phyloP scores from a whole-genome alignment of 2,797 vertebrate genomes.

The Macropus fuliginosus region DNA sequence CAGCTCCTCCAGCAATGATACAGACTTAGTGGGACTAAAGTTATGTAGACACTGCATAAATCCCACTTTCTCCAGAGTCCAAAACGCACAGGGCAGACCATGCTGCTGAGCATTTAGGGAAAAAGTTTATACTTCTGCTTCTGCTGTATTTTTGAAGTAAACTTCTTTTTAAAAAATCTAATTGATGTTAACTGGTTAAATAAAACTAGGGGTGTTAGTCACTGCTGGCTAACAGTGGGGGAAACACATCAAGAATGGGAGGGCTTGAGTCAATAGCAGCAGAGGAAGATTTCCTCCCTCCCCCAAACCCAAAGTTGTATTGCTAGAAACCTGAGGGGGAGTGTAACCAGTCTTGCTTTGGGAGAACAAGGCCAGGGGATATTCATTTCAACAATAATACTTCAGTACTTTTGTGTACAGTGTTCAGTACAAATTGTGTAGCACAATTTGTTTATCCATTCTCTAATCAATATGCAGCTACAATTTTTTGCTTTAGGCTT shows the following conservation, averaged over 20 bases:
- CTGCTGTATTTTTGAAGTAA: background rate
- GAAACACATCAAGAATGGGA: background rate
- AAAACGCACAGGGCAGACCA: background rate
- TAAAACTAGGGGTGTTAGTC: background rate
- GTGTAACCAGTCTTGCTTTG: background rate
- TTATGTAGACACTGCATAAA: background rate
- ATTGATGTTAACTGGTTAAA: background rate
- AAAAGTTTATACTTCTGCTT: background rate
- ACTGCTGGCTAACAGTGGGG: background rate
- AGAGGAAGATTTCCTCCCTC: background rate
- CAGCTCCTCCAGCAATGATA: background rate
- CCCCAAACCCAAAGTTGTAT: background rate
- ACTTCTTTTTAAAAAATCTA: background rate
- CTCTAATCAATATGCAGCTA: background rate
- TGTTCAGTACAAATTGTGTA: too few species aligned
- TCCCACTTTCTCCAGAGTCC: background rate
- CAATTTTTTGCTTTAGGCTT: background rate
- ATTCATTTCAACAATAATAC: background rate
- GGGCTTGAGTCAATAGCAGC: background rate
- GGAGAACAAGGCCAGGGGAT: background rate
- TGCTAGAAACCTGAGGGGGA: background rate
- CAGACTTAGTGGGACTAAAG: background rate
- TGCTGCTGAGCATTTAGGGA: background rate
- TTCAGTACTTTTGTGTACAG: background rate
- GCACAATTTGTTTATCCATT: background rate